Conservation (phyloP, 2,888 invertebrate species). For the Cryptus viduatorius region DNA sequence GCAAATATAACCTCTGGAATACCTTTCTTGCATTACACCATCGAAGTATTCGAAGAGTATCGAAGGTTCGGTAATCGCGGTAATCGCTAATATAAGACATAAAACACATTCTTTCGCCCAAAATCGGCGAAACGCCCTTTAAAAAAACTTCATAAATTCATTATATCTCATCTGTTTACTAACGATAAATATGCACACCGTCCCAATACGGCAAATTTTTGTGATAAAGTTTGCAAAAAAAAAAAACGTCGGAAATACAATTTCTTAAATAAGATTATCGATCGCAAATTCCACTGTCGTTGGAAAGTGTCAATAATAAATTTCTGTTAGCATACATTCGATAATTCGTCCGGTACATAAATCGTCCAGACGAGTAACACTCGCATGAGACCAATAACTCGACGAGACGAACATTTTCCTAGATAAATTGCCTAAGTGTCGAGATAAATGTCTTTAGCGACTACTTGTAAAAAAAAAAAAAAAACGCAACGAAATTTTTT, state of each 20-base stretch:
- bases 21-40: no score
- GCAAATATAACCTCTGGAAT: no score
- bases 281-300: not conserved
- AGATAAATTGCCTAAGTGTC: not conserved
- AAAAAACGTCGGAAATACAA: not conserved
- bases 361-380: not conserved
- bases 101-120: no score
- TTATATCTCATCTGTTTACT: not conserved
- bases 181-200: not conserved
- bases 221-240: not conserved
- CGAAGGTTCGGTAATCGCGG: no score
- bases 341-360: constrained; percentile 8
- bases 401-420: not conserved
- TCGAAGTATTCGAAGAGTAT: no score
- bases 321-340: not conserved
- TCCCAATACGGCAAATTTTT: not conserved
- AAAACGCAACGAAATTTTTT: no score
- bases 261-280: not conserved
- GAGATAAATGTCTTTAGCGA: not conserved
- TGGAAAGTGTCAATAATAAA: not conserved
- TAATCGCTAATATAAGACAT: no score
- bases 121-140: no score
- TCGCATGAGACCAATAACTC: not conserved
- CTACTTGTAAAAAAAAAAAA: no score
- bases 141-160: not conserved